These are phyloP conservation scores for Loripinus fragilis DNA, from an alignment of 2,888 invertebrate genomes.

Conservation along the genomic window DNA sequence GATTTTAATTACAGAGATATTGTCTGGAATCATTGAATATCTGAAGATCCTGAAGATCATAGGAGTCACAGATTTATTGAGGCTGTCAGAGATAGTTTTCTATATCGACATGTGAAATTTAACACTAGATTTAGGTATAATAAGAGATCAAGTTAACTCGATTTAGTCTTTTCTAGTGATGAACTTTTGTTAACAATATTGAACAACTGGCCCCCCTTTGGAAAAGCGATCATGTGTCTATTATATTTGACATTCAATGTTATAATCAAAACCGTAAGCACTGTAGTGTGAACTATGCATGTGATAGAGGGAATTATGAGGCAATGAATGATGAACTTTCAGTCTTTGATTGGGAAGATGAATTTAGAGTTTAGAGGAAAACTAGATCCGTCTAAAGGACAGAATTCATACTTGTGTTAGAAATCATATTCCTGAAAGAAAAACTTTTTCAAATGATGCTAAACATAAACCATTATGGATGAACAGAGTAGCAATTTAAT, in stretches of 20 bases:
- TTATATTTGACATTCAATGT: background rate
- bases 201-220: background rate
- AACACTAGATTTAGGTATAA: background rate
- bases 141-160: background rate
- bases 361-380: background rate
- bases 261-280: background rate
- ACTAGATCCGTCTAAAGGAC: background rate
- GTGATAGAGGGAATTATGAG: background rate
- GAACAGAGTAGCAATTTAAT: conserved; percentile 11
- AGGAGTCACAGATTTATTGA: background rate
- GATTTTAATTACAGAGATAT: background rate
- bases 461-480: conserved; percentile 16
- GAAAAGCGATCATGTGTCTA: background rate
- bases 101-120: background rate
- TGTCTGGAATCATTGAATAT: background rate
- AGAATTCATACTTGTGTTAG: background rate
- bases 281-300: background rate
- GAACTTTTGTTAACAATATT: background rate
- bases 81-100: background rate
- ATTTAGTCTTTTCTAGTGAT: background rate
- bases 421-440: background rate
- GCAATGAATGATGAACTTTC: background rate
- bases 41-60: background rate
- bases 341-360: background rate
- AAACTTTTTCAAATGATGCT: background rate